Base-by-base conservation (phyloP, 2,888 invertebrate genomes). In the Nemotelus pantherinus region DNA sequence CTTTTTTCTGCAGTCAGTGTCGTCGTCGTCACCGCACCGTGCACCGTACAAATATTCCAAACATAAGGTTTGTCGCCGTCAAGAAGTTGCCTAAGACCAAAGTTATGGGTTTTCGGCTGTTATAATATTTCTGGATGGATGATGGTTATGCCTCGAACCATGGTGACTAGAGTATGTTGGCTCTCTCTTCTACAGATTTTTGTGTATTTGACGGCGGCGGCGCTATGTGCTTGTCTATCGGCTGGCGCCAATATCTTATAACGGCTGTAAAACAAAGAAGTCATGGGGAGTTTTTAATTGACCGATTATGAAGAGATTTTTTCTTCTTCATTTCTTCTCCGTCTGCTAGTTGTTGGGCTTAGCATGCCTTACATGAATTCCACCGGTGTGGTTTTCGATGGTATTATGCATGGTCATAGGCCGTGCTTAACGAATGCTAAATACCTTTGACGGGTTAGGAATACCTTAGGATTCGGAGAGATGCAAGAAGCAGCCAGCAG, bases 221-320 rank as follows among this genome's bases (percentile, higher is more conserved):
- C 70, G 74, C 74, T 74, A 60, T 74, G 74, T 60, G 60, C 60
- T 74, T 74, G 74, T 74, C 74, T 74, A 74, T 68, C 63, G 77
- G 63, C 68, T 79, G 79, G 79, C 79, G 79, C 79, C 79, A 78
- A 74, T 48, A 74, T 63, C 78, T 76, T 78, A 76, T 72, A 57
- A 72, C 72, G 76, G 76, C 70, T 78, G 64, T 78, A 57, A 76
- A 72, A 65, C 76, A 72, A 76, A 76, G 72, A 76, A 60, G 65
- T 77, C 72, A 78, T 78, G 76, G 72, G 76, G 78, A 58, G 78
- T 67, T 78, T 78, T 78, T 78, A 78, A 78, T 78, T 78, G 78
- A 76, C 68, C 64, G 78, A 78, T 78, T 76, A 75, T 78, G 71
- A 78, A 60, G 70, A 67, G 63, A 72, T 72, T 72, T 74, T 58